Evolutionary conservation across 2,888 invertebrate genomes (phyloP).

Genomic region (Nemapogon koenigi): DNA sequence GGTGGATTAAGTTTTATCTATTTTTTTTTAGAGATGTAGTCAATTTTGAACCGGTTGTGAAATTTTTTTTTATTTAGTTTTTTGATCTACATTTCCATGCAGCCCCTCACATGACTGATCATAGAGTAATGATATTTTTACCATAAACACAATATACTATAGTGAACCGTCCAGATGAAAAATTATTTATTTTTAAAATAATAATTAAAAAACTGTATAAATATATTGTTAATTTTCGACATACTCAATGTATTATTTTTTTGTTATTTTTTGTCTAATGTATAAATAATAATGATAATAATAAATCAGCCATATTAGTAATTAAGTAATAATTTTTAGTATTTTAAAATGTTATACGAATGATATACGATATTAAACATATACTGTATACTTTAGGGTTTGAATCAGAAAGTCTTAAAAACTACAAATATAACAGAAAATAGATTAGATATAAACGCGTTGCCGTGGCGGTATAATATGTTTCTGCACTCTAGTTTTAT

Average conservation of each 20-base stretch:
- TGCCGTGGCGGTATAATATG: no score
- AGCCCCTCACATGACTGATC: constrained; percentile 3
- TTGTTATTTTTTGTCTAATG: constrained; percentile 14
- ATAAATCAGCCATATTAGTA: constrained; percentile 47
- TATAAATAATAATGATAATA: neutral
- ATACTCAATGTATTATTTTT: constrained; percentile 40
- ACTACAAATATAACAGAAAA: no score
- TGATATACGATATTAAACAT: constrained; percentile 36
- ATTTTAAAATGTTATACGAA: constrained; percentile 38
- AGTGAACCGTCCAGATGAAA: constrained; percentile 58
- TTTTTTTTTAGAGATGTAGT: constrained; percentile 20
- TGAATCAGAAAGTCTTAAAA: no score
- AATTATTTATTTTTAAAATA: constrained; percentile 51
- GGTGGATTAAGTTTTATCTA: constrained; percentile 3
- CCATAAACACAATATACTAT: constrained; percentile 21
- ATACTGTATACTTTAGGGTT: constrained; percentile 24
- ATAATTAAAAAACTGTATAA: constrained; percentile 7
- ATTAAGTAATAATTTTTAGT: constrained; percentile 19
- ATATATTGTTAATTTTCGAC: constrained; percentile 25
- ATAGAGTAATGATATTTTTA: constrained; percentile 8
- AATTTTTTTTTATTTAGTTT: constrained; percentile 23
- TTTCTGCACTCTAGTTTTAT: no score
- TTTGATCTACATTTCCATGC: constrained; percentile 21
- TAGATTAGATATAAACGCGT: no score
- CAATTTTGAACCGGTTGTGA: constrained; percentile 41